Evolutionary conservation across 1,140 invertebrate genomes (phyloP).

Genomic region (Tetraneura akinire): DNA sequence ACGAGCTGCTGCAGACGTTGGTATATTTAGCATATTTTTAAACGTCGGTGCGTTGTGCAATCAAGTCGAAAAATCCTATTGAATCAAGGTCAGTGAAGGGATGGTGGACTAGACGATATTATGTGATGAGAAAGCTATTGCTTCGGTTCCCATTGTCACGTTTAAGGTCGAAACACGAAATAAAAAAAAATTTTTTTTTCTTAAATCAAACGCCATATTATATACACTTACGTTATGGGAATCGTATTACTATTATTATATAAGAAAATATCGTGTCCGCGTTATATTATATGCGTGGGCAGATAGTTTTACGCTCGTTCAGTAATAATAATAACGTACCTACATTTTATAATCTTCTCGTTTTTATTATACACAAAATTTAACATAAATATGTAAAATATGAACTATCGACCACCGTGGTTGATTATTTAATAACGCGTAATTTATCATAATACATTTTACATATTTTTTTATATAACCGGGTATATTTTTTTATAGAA

Average conservation of each 20-base stretch:
- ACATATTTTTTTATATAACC: too few relatives aligned
- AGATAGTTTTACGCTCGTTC: too few relatives aligned
- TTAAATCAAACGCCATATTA: neutral
- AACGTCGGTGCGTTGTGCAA: conserved; percentile 19
- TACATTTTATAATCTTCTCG: too few relatives aligned
- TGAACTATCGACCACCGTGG: too few relatives aligned
- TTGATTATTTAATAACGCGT: too few relatives aligned
- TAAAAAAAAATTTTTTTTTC: neutral
- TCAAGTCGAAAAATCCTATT: conserved; percentile 39
- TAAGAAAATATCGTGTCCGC: neutral
- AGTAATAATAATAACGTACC: too few relatives aligned
- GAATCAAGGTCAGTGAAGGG: conserved; percentile 36
- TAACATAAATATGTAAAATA: too few relatives aligned
- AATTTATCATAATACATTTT: too few relatives aligned
- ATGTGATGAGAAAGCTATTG: conserved; percentile 36
- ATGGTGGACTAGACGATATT: conserved; percentile 18
- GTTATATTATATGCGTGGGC: too few relatives aligned
- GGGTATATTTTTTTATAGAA: too few relatives aligned
- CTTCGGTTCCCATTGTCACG: conserved; percentile 11
- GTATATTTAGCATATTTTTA: conserved; percentile 9
- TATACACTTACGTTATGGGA: neutral
- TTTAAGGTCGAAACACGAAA: conserved; percentile 13
- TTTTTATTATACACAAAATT: too few relatives aligned
- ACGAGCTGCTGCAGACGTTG: neutral
- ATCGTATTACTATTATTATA: neutral